phyloP scores from a whole-genome alignment of 2,797 vertebrate genomes.

The Lutjanus argentimaculatus region DNA sequence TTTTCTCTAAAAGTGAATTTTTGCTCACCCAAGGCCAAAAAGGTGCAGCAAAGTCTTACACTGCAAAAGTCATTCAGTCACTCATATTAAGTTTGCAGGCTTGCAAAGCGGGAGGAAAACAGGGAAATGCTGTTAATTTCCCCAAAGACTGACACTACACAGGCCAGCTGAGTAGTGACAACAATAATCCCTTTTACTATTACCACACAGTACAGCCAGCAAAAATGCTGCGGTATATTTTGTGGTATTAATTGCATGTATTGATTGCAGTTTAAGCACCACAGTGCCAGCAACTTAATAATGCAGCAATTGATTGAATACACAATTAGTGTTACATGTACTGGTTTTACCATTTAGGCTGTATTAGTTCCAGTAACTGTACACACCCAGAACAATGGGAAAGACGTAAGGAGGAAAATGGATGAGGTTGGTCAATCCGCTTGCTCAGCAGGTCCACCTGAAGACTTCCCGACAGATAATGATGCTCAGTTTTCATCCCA shows the following conservation, averaged over 20 bases:
- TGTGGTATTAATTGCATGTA: constrained; percentile 72
- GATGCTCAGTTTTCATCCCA: constrained; percentile 42
- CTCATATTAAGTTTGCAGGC: constrained; percentile 33
- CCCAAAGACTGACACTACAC: constrained; percentile 62
- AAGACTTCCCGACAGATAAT: constrained; percentile 59
- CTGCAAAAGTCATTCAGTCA: constrained; percentile 35
- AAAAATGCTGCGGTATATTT: constrained; percentile 31
- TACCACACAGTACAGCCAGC: constrained; percentile 47
- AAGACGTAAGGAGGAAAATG: constrained; percentile 37
- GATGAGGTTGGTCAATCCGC: constrained; percentile 52
- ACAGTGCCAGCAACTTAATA: constrained; percentile 56
- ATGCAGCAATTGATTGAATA: constrained; percentile 52
- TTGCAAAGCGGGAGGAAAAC: constrained; percentile 46
- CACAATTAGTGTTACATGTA: constrained; percentile 44
- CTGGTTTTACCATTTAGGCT: constrained; percentile 27
- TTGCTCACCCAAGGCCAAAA: too few relatives aligned
- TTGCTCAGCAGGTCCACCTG: constrained; percentile 62
- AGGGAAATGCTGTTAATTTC: constrained; percentile 67
- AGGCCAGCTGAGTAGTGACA: constrained; percentile 56
- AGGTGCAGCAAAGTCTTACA: constrained; percentile 8
- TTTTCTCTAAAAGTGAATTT: background rate
- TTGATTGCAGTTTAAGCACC: constrained; percentile 71
- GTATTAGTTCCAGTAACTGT: constrained; percentile 57
- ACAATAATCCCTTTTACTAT: constrained; percentile 61
- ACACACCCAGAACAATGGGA: constrained; percentile 47